phyloP scores from a whole-genome alignment of 1,140 invertebrate genomes.

The Chrysoperla carnea region DNA sequence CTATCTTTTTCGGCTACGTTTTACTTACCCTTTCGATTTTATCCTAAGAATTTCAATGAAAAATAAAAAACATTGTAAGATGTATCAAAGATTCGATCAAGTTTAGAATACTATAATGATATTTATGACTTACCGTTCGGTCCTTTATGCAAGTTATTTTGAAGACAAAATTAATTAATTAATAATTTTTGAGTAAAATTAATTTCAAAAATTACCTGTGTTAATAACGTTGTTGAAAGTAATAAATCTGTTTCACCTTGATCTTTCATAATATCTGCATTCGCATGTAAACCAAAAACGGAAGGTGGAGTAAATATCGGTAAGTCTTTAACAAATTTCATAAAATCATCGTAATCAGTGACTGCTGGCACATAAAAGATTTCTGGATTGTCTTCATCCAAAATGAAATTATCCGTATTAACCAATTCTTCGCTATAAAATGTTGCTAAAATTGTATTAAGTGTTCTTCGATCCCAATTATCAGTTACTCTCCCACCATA shows the following conservation, averaged over 20 bases:
- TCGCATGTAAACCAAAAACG: slow-evolving; percentile 86
- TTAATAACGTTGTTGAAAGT: slow-evolving; percentile 61
- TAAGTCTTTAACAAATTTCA: slow-evolving; percentile 58
- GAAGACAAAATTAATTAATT: slow-evolving; percentile 19
- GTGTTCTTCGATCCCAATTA: slow-evolving; percentile 79
- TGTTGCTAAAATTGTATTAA: slow-evolving; percentile 65
- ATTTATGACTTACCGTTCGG: too few species aligned
- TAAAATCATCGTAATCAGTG: slow-evolving; percentile 58
- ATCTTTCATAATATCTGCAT: slow-evolving; percentile 90
- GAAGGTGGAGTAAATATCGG: slow-evolving; percentile 65
- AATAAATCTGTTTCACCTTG: slow-evolving; percentile 70
- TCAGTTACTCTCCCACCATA: slow-evolving; percentile 92
- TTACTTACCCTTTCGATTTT: slow-evolving; percentile 3
- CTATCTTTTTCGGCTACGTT: too few species aligned
- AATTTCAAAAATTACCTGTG: slow-evolving; percentile 42
- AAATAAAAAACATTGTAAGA: too few species aligned
- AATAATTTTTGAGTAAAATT: slow-evolving; percentile 15
- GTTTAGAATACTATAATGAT: too few species aligned
- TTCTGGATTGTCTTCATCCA: slow-evolving; percentile 38
- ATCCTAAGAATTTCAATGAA: too few species aligned
- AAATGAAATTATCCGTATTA: slow-evolving; percentile 31
- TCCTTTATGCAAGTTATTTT: background rate
- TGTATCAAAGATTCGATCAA: too few species aligned
- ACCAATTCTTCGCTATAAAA: slow-evolving; percentile 53
- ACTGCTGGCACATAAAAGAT: slow-evolving; percentile 57